These are phyloP conservation scores for Oenanthe oenanthe DNA, from an alignment of 2,113 vertebrate genomes.

Conservation along the genomic window DNA sequence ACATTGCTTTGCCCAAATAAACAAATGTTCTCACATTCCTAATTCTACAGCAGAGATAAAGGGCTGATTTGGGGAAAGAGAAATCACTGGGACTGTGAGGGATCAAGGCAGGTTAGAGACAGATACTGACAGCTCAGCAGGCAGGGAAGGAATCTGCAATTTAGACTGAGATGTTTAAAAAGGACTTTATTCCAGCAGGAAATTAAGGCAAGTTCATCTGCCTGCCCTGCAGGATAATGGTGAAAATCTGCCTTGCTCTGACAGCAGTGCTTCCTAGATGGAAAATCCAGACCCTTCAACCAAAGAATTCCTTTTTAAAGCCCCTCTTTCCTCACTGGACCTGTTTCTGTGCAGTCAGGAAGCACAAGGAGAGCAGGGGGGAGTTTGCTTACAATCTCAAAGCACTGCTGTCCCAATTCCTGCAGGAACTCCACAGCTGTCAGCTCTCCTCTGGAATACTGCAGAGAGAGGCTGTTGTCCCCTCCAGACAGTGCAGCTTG, in stretches of 20 bases:
- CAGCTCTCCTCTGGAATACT: slow-evolving; percentile 79
- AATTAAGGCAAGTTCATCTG: not conserved
- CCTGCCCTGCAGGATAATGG: not conserved
- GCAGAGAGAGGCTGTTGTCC: slow-evolving; percentile 69
- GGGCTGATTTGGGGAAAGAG: not conserved
- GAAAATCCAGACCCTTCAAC: not conserved
- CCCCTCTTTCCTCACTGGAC: not conserved
- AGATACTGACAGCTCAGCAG: not conserved
- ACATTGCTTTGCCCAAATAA: not conserved
- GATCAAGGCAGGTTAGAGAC: not conserved
- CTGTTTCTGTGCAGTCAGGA: not conserved
- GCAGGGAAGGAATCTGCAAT: not conserved
- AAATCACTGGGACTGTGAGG: not conserved
- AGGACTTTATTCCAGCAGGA: not conserved
- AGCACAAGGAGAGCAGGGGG: not conserved
- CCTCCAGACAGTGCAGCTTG: slow-evolving; percentile 66
- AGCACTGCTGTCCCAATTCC: slow-evolving; percentile 74
- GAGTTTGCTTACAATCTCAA: slow-evolving; percentile 74
- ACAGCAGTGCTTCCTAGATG: not conserved
- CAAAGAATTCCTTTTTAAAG: not conserved
- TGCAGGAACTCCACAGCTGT: slow-evolving; percentile 71
- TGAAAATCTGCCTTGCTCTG: not conserved
- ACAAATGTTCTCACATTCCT: not conserved
- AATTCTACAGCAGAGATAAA: not conserved
- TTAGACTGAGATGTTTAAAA: not conserved